Evolutionary conservation across 1,140 invertebrate genomes (phyloP), one percentile per base, ranked within the genome.

Genomic region (Neodiprion lecontei): DNA sequence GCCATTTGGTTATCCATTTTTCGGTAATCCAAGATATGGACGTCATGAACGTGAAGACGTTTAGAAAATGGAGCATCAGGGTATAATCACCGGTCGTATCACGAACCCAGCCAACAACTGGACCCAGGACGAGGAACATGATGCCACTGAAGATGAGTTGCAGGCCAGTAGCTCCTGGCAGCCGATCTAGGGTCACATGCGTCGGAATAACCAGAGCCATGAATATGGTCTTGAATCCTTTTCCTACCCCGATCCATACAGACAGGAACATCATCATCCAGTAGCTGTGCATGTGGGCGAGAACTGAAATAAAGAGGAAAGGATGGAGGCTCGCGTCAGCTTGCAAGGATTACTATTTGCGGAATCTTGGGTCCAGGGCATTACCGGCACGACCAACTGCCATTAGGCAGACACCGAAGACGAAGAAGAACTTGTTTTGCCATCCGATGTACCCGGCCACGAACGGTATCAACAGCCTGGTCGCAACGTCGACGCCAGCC

Each of bases 131-230:
- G 78, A 69, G 78, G 48, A 90, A 91, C 11, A 91, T 88, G 7
- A 93, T 80, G 0, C 92, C 92, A 73, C 91, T 89, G 21, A 89
- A 90, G 12, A 92, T 79, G 17, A 93, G 81, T 79, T 93, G 91
- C 47, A 93, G 83, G 10, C 92, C 92, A 0, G 90, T 90, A 10
- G 92, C 92, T 21, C 89, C 91, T 1, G 92, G 91, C 67, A 93
- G 79, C 61, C 91, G 89, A 68, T 91, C 89, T 12, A 93, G 79
- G 7, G 92, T 91, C 49, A 93, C 92, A 78, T 93, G 91, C 0
- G 89, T 88, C 14, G 92, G 91, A 74, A 93, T 92, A 7, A 92
- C 91, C 14, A 93, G 81, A 0, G 91, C 90, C 89, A 92, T 92
- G 79, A 93, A 93, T 1, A 93, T 91, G 48, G 92, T 93, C 72